Percentiles rank a stretch among this genome's conserved stretches.
phyloP scores from a whole-genome alignment of 1,140 invertebrate species.

The Lepidurus apus region DNA sequence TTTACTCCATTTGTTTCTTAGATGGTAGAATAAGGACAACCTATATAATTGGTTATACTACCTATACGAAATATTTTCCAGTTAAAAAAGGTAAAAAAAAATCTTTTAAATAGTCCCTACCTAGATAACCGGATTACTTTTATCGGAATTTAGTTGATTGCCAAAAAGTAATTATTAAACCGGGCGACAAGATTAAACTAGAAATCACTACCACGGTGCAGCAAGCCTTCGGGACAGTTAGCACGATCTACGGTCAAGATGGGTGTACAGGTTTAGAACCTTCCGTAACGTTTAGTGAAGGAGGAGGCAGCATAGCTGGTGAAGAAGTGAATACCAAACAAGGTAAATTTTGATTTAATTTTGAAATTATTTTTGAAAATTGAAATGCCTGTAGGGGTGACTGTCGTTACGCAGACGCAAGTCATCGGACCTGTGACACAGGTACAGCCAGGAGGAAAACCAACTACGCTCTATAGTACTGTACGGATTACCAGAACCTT shows the following conservation, averaged over 20 bases:
- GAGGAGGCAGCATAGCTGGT: background rate
- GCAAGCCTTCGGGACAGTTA: background rate
- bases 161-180: background rate
- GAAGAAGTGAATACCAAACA: background rate
- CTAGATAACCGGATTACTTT: too few relatives aligned
- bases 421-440: background rate
- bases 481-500: background rate
- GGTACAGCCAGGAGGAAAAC: background rate
- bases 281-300: background rate
- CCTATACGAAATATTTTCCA: too few relatives aligned
- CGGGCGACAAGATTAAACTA: background rate
- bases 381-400: background rate
- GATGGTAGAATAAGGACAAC: too few relatives aligned
- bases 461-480: background rate
- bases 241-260: background rate
- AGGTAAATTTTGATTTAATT: background rate
- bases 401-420: background rate
- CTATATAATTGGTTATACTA: too few relatives aligned
- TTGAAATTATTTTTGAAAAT: too few relatives aligned
- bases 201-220: background rate
- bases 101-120: too few relatives aligned
- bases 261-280: background rate
- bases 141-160: background rate
- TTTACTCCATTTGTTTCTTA: too few relatives aligned
- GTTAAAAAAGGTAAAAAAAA: too few relatives aligned